Evolutionary conservation across 2,113 vertebrate genomes (phyloP).

Genomic region (Heterocephalus glaber): DNA sequence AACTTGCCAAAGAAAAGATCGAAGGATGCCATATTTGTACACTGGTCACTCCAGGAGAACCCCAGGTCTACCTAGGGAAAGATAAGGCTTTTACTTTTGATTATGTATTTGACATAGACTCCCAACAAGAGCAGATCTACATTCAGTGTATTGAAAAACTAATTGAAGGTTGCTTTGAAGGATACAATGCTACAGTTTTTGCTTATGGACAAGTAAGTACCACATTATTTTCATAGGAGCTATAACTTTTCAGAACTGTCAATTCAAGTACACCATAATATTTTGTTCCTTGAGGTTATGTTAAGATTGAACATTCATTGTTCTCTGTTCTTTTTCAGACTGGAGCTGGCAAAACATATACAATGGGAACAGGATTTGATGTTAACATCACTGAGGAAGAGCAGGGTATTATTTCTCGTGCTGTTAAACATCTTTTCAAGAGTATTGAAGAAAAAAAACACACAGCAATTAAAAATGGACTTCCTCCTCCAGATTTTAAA

Average conservation of each 20-base stretch:
- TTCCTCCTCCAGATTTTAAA: slow-evolving; percentile 97
- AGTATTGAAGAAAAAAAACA: slow-evolving; percentile 93
- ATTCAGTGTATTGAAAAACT: slow-evolving; percentile 93
- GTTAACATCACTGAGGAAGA: slow-evolving; percentile 95
- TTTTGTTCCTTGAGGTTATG: neutral
- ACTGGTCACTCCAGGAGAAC: slow-evolving; percentile 94
- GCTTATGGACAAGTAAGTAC: slow-evolving; percentile 95
- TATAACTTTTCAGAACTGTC: neutral
- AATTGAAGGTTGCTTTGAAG: slow-evolving; percentile 97
- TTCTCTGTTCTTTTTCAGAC: slow-evolving; percentile 87
- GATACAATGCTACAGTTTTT: slow-evolving; percentile 98
- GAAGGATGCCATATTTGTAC: slow-evolving; percentile 99
- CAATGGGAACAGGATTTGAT: slow-evolving; percentile 98
- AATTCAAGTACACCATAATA: neutral
- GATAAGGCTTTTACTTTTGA: slow-evolving; percentile 99
- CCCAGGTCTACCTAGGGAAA: slow-evolving; percentile 97
- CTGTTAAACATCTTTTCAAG: slow-evolving; percentile 94
- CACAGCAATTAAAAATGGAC: slow-evolving; percentile 90
- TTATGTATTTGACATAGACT: slow-evolving; percentile 95
- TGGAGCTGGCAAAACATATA: slow-evolving; percentile 98
- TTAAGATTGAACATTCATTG: neutral
- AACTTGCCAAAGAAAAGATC: slow-evolving; percentile 97
- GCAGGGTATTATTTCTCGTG: slow-evolving; percentile 96
- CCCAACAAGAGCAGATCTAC: slow-evolving; percentile 93
- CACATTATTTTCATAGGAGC: slow-evolving; percentile 1